These are phyloP conservation scores for Daptonema setosum DNA, from an alignment of 2,888 invertebrate genomes.

Conservation along the genomic window DNA sequence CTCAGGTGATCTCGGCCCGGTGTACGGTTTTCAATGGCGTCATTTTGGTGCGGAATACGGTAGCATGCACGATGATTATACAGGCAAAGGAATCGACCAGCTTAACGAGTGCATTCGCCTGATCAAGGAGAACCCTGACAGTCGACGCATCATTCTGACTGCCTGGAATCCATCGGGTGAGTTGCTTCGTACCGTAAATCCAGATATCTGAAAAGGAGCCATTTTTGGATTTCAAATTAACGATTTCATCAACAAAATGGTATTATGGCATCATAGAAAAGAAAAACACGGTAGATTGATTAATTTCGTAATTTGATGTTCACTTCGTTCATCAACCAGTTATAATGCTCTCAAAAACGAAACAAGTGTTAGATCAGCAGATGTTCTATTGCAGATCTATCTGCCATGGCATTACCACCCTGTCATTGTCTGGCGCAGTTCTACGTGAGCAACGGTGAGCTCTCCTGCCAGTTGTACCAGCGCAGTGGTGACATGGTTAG, in stretches of 20 bases:
- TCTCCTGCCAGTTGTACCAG: slow-evolving; percentile 81
- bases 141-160: slow-evolving; percentile 68
- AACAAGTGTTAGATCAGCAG: no score
- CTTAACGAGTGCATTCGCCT: slow-evolving; percentile 51
- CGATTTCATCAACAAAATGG: no score
- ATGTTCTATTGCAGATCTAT: slow-evolving; percentile 47
- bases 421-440: slow-evolving; percentile 88
- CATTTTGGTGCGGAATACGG: slow-evolving; percentile 79
- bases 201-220: background rate
- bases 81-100: slow-evolving; percentile 67
- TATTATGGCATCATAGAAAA: no score
- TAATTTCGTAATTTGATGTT: no score
- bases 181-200: background rate
- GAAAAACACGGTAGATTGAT: no score
- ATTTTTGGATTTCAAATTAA: no score
- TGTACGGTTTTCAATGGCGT: slow-evolving; percentile 96
- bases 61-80: slow-evolving; percentile 58
- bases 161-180: slow-evolving; percentile 68
- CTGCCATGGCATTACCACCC: slow-evolving; percentile 81
- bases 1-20: slow-evolving; percentile 69
- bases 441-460: slow-evolving; percentile 54
- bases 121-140: slow-evolving; percentile 53
- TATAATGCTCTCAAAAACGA: no score
- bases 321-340: no score
- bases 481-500: slow-evolving; percentile 82